Evolutionary conservation across 2,888 invertebrate species (phyloP).

Genomic region (Drosophila affinis): DNA sequence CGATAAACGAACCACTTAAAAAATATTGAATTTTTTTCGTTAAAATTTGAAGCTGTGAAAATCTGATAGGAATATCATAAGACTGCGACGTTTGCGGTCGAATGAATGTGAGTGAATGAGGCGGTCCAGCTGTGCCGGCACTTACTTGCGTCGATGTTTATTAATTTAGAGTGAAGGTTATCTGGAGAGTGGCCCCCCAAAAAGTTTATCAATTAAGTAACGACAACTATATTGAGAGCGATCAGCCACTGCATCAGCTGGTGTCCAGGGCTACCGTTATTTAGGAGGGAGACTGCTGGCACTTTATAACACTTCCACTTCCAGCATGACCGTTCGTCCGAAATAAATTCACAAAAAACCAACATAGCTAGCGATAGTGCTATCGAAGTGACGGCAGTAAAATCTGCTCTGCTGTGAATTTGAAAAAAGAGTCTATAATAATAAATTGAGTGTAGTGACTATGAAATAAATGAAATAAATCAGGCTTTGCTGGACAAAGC

Average conservation of each 20-base stretch:
- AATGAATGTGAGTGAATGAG: constrained; percentile 54
- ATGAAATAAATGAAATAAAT: not conserved
- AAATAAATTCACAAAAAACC: too few species aligned
- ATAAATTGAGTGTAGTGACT: constrained; percentile 12
- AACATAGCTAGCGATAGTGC: constrained; percentile 16
- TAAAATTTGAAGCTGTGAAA: not conserved
- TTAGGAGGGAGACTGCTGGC: too few species aligned
- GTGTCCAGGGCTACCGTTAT: not conserved
- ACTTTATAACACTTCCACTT: not conserved
- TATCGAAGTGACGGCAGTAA: not conserved
- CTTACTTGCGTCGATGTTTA: constrained; percentile 63
- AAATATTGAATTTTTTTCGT: not conserved
- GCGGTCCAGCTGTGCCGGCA: constrained; percentile 11
- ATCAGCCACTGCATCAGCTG: constrained; percentile 13
- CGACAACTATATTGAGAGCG: constrained; percentile 39
- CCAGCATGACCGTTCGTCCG: constrained; percentile 2
- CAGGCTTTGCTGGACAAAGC: constrained; percentile 55
- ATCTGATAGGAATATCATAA: not conserved
- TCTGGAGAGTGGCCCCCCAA: constrained; percentile 56
- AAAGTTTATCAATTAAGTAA: constrained; percentile 73
- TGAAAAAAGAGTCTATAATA: constrained; percentile 36
- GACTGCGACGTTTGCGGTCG: constrained; percentile 41
- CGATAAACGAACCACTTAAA: constrained; percentile 55
- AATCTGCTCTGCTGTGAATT: constrained; percentile 12
- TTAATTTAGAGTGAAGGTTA: constrained; percentile 66